These are phyloP conservation scores for Hippoglossus hippoglossus DNA, from an alignment of 2,797 vertebrate genomes.

Conservation along the genomic window DNA sequence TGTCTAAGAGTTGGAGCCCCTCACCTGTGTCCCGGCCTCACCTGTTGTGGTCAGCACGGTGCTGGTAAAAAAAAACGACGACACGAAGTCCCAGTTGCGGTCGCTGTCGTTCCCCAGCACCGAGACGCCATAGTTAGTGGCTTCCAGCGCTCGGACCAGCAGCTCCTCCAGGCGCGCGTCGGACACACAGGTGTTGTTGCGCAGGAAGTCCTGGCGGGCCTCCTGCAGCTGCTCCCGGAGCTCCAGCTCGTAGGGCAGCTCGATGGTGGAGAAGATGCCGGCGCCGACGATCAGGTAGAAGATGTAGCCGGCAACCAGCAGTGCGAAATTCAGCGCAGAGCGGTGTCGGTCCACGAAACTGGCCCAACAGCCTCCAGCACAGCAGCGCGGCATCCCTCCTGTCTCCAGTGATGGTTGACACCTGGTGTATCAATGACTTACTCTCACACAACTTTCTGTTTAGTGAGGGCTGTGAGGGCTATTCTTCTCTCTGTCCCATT, in stretches of 20 bases:
- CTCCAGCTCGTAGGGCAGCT: conserved; percentile 90
- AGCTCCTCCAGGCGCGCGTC: conserved; percentile 90
- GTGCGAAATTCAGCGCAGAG: conserved; percentile 86
- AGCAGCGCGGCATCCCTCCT: conserved; percentile 38
- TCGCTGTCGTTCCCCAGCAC: conserved; percentile 85
- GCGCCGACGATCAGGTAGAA: conserved; percentile 91
- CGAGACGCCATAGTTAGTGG: conserved; percentile 95
- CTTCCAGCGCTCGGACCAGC: conserved; percentile 88
- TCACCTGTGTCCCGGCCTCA: conserved; percentile 65
- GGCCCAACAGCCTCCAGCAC: conserved; percentile 78
- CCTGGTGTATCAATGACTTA: too few relatives aligned
- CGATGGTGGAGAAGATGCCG: conserved; percentile 92
- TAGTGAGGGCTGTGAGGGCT: not conserved
- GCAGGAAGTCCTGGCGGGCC: conserved; percentile 87
- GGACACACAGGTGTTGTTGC: conserved; percentile 89
- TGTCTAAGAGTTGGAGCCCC: too few relatives aligned
- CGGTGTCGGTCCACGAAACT: conserved; percentile 84
- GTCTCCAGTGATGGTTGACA: too few relatives aligned
- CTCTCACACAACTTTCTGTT: fast-evolving
- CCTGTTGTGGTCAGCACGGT: conserved; percentile 97
- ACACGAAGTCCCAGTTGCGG: conserved; percentile 96
- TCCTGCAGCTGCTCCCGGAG: conserved; percentile 87
- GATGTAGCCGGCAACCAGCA: conserved; percentile 86
- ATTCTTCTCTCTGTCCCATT: not conserved
- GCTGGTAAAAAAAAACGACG: conserved; percentile 96